Evolutionary conservation across 2,797 vertebrate genomes (phyloP), one percentile per base, ranked within the genome.

Genomic region (Tauraco hartlaubi): DNA sequence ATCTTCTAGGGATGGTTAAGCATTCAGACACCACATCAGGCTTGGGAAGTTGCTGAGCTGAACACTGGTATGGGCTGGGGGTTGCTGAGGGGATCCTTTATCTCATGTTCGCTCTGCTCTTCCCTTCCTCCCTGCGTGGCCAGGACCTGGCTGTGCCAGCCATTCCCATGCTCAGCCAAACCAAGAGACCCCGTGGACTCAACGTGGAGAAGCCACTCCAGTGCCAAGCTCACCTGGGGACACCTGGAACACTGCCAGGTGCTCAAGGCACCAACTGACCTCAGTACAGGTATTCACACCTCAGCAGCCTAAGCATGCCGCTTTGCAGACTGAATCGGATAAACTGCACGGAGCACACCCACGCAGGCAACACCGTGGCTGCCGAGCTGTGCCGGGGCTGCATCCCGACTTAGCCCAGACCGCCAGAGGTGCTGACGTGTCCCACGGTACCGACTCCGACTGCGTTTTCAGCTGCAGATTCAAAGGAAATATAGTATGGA

Each of bases 361-460:
- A 2, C 1, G 26, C 19, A 3, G 41, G 20, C 44, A 58, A 16
- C 41, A 52, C 56, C 15, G 1, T 26, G 16, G 67, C 67, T 63
- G 83, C 66, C 59, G 3, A 67, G 15, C 77, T 7, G 56, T 3
- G 16, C 68, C 9, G 61, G 6, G 35, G 20, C 63, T 79, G 63
- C 21, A 2, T 9, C 75, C 20, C 0, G 16, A 9, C 28, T 54
- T 7, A 49, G 55, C 49, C 61, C 43, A 18, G 43, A 15, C 35
- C 4, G 0, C 1, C 11, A 33, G n/a, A 2, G 1, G 15, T 1
- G 31, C 75, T 28, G 31, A 33, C 48, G 1, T 0, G 0, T 59
- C 91, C 90, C 94, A 6, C 1, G 2, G 28, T 28, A 2, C 61
- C 4, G 0, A 0, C 85, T 9, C 91, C 3, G 11, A 3, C 35